Conservation (phyloP, 2,888 invertebrate species). For the Melieria picta region DNA sequence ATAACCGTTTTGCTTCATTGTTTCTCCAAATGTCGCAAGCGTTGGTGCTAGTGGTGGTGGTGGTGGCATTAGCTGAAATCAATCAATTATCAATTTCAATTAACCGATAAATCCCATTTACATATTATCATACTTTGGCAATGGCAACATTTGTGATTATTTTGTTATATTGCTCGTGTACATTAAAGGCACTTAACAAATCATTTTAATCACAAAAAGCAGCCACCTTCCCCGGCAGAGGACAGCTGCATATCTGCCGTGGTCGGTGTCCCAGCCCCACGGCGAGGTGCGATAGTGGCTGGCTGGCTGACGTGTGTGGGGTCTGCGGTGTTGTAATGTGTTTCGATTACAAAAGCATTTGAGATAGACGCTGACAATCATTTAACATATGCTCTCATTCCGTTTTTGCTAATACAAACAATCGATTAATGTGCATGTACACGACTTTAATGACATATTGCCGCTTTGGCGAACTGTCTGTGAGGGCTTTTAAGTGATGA, state of each 20-base stretch:
- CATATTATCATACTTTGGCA: constrained; percentile 43
- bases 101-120: constrained; percentile 55
- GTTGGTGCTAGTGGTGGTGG: no score
- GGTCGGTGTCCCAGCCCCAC: neutral
- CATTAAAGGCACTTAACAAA: constrained; percentile 47
- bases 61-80: constrained; percentile 7
- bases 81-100: constrained; percentile 55
- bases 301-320: neutral
- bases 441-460: no score
- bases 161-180: constrained; percentile 51
- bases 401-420: constrained; percentile 11
- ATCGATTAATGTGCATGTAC: constrained; percentile 48
- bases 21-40: no score
- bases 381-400: constrained; percentile 22
- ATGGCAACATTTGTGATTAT: constrained; percentile 58
- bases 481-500: no score
- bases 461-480: no score
- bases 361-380: constrained; percentile 24
- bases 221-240: neutral
- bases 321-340: constrained; percentile 12
- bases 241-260: neutral
- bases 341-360: constrained; percentile 29
- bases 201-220: constrained; percentile 29
- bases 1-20: no score
- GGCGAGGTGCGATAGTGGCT: no score